Evolutionary conservation across 2,113 vertebrate genomes (phyloP).

Genomic region (Myotis brandtii): DNA sequence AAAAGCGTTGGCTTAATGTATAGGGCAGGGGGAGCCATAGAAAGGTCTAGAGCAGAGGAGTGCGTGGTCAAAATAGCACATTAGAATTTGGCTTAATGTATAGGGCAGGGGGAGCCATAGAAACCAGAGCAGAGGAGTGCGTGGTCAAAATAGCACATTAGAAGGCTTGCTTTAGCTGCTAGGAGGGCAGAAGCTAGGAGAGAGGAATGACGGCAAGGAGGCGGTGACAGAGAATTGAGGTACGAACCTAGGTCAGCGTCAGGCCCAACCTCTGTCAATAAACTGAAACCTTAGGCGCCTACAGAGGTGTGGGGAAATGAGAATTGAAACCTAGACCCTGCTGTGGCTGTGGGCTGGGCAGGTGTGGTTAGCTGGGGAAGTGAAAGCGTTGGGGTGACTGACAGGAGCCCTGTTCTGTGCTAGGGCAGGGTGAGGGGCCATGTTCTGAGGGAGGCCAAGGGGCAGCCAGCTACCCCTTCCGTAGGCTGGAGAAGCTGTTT

Average conservation of each 20-base stretch:
- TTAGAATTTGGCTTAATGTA: neutral
- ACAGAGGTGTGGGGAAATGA: constrained; percentile 38
- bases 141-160: neutral
- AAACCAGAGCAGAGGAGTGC: neutral
- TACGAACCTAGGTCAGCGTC: neutral
- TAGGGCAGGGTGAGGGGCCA: neutral
- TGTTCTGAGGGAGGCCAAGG: neutral
- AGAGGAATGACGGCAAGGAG: neutral
- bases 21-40: neutral
- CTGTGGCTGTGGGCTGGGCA: constrained; percentile 53
- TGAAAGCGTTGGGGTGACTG: constrained; percentile 57
- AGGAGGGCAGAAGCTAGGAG: neutral
- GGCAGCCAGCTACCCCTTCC: neutral
- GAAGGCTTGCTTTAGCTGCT: neutral
- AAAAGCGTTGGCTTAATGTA: constrained; percentile 24
- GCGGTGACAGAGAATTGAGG: neutral
- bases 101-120: neutral
- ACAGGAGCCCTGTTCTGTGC: neutral
- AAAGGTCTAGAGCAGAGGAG: neutral
- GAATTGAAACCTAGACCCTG: constrained; percentile 58
- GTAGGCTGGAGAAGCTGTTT: too few species aligned
- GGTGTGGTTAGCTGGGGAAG: constrained; percentile 63
- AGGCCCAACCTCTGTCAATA: constrained; percentile 32
- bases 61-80: neutral
- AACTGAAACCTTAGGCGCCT: constrained; percentile 54